Base-by-base conservation (phyloP, 2,797 vertebrate genomes). In the Gallirallus australis region DNA sequence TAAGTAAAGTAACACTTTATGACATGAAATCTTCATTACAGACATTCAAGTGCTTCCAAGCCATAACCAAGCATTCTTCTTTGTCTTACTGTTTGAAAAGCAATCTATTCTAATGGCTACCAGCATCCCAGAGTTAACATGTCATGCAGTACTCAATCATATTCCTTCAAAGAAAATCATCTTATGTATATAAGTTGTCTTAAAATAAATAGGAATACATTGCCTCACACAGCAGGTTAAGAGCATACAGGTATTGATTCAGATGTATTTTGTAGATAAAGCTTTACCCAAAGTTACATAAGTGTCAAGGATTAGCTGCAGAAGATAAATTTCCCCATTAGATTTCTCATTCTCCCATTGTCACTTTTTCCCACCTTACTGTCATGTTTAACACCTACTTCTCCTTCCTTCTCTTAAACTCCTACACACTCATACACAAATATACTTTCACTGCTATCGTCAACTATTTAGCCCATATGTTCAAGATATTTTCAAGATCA, bases 381-480 rank as follows among this genome's bases (percentile, higher is more conserved):
- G 92, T 93, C 90, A 93, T 94, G 53, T 59, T 86, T 92, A 80
- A 92, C 93, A 93, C 78, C 93, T 95, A 84, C 92, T 90, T 82
- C 71, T 93, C 48, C 35, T 93, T 88, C 77, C 52, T 84, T 94
- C 87, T 93, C 39, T 37, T 82, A 37, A 75, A 86, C 93, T 89
- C 93, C 93, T 68, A 93, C 95, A 88, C 47, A 39, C 16, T 89
- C 60, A 80, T 40, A 92, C 28, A 95, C 68, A 94, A 92, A 91
- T 65, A 93, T 35, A 71, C 52, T 66, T 82, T 68, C 56, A 91
- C 48, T 79, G 71, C 92, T 77, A 73, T 70, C 48, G 94, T 73
- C 48, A 94, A 70, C 48, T 84, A 77, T 56, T 80, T 88, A 78
- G 60, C 64, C 88, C 81, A 80, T 89, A 87, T 70, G 68, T 82